Evolutionary conservation across 1,140 invertebrate genomes (phyloP).

Genomic region (Heliconius eleuchia): DNA sequence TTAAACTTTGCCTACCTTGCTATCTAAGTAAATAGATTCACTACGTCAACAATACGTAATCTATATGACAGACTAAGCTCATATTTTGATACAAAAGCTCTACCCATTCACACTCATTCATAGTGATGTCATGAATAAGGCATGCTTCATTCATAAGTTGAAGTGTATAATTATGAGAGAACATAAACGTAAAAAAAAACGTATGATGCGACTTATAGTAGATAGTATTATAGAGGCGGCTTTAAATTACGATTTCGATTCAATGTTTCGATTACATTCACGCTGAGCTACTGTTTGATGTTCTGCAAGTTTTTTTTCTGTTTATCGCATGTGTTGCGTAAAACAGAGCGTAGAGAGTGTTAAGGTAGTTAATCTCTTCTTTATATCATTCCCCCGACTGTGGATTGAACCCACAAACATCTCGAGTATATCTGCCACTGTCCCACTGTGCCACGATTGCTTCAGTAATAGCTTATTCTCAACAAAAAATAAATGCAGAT

Average conservation of each 20-base stretch:
- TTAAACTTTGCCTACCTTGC: not conserved
- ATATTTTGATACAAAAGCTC: not conserved
- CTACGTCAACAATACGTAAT: not conserved
- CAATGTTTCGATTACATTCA: not conserved
- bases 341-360: too few relatives aligned
- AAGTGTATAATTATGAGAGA: slow-evolving; percentile 12
- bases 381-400: too few relatives aligned
- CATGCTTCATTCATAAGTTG: slow-evolving; percentile 10
- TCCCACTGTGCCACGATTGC: too few relatives aligned
- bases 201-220: slow-evolving; percentile 6
- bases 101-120: not conserved
- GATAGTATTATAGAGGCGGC: not conserved
- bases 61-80: not conserved
- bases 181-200: not conserved
- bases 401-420: too few relatives aligned
- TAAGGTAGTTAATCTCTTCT: too few relatives aligned
- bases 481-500: too few relatives aligned
- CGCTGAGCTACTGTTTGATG: too few relatives aligned
- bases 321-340: too few relatives aligned
- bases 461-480: too few relatives aligned
- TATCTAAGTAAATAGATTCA: not conserved
- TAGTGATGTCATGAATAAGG: slow-evolving; percentile 14
- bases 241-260: not conserved
- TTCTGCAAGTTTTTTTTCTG: too few relatives aligned
- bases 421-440: too few relatives aligned